Base-by-base conservation (phyloP, 1,140 invertebrate species). In the Daktulosphaira vitifoliae region DNA sequence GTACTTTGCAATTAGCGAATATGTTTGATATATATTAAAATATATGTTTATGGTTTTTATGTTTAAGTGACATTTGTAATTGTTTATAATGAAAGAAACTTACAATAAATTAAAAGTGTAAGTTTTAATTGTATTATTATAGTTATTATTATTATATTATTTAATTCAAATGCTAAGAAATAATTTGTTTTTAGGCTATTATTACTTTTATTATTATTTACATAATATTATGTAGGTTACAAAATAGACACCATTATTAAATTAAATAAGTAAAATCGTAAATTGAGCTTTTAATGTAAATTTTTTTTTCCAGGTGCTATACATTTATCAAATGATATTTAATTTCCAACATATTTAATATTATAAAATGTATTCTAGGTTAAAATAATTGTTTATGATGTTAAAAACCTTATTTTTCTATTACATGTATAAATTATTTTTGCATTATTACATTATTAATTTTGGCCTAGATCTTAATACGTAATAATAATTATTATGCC, bases 281-380 rank as follows among this genome's bases (percentile, higher is more conserved):
- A 62, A 59, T 33, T 62, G 42, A 62, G 56, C 42, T 62, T 62
- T 62, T 44, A 48, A 7, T 56, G 53, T 46, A 46, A 6, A 33
- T 33, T 33, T 33, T 25, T 46, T 59, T 56, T 59, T 62, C 56
- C 46, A 62, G 56, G 56, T 62, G 56, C 56, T 62, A 62, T 33
- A 33, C 29, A 33, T 33, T 6, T 33, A 6, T 33, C 29, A 33
- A 33, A 33, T 33, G 5, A 6, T 62, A 62, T 62, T 59, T 59
- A 44, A 59, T 46, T 18, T 48, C 44, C 7, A 48, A 20, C 16
- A 42, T 5, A 15, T 42, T 15, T 13, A 6, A 42, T 42, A 42
- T 42, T 22, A 23, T 56, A 18, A 42, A 23, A 42, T 16, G 39
- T 54, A 37, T 38, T 13, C 42, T 25, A 48, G 46, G 15, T 62